Evolutionary conservation across 1,140 invertebrate species (phyloP).

Genomic region (Monochamus saltuarius): DNA sequence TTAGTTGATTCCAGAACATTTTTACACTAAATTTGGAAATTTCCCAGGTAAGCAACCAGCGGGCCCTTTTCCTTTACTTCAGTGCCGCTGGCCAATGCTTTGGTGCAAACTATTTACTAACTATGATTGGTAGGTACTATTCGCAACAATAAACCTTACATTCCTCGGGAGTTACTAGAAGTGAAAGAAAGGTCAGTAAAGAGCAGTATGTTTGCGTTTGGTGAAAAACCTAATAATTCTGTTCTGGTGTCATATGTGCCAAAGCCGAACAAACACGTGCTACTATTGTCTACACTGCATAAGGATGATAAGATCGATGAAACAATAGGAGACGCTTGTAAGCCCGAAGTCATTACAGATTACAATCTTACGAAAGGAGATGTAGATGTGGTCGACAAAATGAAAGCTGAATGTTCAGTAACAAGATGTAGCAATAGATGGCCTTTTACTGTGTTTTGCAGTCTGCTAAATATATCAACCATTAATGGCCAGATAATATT

Average conservation of each 20-base stretch:
- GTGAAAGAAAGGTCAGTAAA: too few species aligned
- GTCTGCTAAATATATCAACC: not conserved
- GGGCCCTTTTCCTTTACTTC: constrained; percentile 35
- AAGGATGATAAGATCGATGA: constrained; percentile 25
- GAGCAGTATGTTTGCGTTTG: too few species aligned
- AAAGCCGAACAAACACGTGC: constrained; percentile 44
- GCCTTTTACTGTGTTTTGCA: constrained; percentile 11
- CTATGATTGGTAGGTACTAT: constrained; percentile 16
- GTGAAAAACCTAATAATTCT: not conserved
- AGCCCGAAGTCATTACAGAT: constrained; percentile 15
- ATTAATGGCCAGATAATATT: constrained; percentile 1
- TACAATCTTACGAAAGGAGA: too few species aligned
- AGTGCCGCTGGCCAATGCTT: constrained; percentile 21
- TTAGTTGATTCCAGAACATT: constrained; percentile 26
- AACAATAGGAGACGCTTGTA: constrained; percentile 21
- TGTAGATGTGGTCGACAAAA: constrained; percentile 10
- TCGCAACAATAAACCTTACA: constrained; percentile 14
- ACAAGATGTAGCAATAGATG: too few species aligned
- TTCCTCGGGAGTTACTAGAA: constrained; percentile 14
- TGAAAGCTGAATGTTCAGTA: constrained; percentile 10
- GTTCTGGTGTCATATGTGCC: constrained; percentile 32
- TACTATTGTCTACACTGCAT: constrained; percentile 44
- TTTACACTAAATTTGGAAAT: too few species aligned
- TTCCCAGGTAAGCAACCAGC: constrained; percentile 17
- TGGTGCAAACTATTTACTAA: constrained; percentile 21